Percentiles rank a stretch among this genome's conserved stretches.
Evolutionary conservation across 2,888 invertebrate species (phyloP).

Genomic region (Linnaemya vulpina): DNA sequence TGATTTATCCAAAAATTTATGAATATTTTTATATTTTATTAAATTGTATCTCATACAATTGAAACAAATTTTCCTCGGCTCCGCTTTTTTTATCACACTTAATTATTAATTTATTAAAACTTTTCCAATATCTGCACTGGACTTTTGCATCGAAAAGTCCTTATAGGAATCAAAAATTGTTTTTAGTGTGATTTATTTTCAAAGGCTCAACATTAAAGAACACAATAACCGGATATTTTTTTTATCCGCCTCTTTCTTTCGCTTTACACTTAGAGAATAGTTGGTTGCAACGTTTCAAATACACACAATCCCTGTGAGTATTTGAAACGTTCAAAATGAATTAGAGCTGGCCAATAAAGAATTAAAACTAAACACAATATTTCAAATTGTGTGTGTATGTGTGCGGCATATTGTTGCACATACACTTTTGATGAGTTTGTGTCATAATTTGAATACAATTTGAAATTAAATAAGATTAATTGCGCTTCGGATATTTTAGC

Average conservation of each 20-base stretch:
- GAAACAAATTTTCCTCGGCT: too few relatives aligned
- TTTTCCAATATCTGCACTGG: constrained; percentile 1
- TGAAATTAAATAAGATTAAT: constrained; percentile 82
- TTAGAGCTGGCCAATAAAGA: not conserved
- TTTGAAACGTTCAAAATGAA: constrained; percentile 4
- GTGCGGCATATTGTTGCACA: constrained; percentile 9
- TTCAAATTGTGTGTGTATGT: constrained; percentile 37
- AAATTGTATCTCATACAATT: too few relatives aligned
- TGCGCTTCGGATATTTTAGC: constrained; percentile 67
- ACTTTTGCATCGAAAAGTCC: not conserved
- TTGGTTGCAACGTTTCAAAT: constrained; percentile 13
- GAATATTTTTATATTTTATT: too few relatives aligned
- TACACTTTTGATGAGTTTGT: constrained; percentile 65
- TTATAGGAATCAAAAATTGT: constrained; percentile 55
- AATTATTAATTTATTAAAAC: too few relatives aligned
- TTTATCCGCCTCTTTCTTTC: constrained; percentile 2
- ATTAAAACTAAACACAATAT: constrained; percentile 56
- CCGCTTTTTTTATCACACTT: too few relatives aligned
- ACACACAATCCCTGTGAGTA: constrained; percentile 21
- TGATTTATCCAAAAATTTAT: too few relatives aligned
- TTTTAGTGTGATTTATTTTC: constrained; percentile 35
- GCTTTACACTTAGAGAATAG: constrained; percentile 1
- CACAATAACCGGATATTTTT: constrained; percentile 17
- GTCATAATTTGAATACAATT: constrained; percentile 78
- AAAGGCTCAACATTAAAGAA: constrained; percentile 30